Percentiles rank a stretch among this genome's conserved stretches.
phyloP scores from a whole-genome alignment of 92 coral and sea anemone species.

The Scolanthus callimorphus region DNA sequence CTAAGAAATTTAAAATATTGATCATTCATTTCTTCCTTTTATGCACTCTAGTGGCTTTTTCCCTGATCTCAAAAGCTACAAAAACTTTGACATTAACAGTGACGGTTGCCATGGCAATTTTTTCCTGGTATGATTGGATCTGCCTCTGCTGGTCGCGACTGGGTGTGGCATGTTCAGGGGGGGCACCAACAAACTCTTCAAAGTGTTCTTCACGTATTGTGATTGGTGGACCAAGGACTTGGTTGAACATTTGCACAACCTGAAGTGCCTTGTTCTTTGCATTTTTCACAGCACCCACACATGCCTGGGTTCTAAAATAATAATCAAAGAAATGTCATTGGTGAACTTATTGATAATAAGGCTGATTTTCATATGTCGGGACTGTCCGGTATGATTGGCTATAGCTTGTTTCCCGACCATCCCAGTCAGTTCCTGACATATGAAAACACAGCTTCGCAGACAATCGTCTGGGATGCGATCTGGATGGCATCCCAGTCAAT shows the following conservation, averaged over 20 bases:
- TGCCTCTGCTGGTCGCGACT: constrained; percentile 38
- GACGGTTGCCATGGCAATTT: constrained; percentile 68
- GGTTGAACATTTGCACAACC: constrained; percentile 85
- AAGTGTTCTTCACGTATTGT: constrained; percentile 77
- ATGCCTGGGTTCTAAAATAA: constrained; percentile 78
- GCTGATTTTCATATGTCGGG: too few species aligned
- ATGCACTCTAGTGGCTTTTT: constrained; percentile 39
- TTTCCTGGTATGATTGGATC: constrained; percentile 48
- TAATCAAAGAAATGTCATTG: too few species aligned
- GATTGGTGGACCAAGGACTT: constrained; percentile 85
- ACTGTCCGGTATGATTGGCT: too few species aligned
- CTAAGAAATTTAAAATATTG: too few species aligned
- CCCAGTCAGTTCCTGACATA: too few species aligned
- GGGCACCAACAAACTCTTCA: constrained; percentile 67
- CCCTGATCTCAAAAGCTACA: constrained; percentile 86
- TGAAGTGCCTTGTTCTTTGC: constrained; percentile 92
- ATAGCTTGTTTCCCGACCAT: too few species aligned
- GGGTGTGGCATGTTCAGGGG: constrained; percentile 12
- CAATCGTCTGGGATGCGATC: too few species aligned
- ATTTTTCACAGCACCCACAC: constrained; percentile 91
- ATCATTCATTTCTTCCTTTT: constrained; percentile 55
- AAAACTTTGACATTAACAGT: constrained; percentile 83
- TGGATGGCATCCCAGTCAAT: too few species aligned
- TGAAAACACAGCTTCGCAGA: too few species aligned
- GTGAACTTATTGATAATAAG: too few species aligned